Evolutionary conservation across 2,888 invertebrate genomes (phyloP).

Genomic region (Eustalomyia histrio): DNA sequence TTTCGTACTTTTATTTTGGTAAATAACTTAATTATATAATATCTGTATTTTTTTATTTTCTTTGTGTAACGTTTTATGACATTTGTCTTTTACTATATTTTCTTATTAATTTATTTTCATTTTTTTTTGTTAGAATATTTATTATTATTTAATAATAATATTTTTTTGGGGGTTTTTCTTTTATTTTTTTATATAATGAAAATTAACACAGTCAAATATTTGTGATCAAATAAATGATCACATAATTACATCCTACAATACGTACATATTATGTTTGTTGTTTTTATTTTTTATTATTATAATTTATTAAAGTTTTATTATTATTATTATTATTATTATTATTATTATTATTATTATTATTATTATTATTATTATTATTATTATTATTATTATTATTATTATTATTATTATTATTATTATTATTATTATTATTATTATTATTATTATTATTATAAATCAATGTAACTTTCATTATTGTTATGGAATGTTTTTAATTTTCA

Average conservation of each 20-base stretch:
- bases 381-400: too few relatives aligned
- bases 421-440: too few relatives aligned
- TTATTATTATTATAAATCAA: slow-evolving; percentile 48
- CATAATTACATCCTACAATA: slow-evolving; percentile 66
- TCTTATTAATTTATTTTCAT: slow-evolving; percentile 34
- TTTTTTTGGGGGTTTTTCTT: slow-evolving; percentile 51
- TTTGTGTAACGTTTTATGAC: slow-evolving; percentile 58
- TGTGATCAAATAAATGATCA: slow-evolving; percentile 78
- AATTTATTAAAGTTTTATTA: slow-evolving; percentile 10
- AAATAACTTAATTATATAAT: slow-evolving; percentile 75
- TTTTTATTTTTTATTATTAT: slow-evolving; percentile 20
- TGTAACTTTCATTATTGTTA: slow-evolving; percentile 58
- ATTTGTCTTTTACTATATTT: slow-evolving; percentile 58
- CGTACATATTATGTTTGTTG: slow-evolving; percentile 63
- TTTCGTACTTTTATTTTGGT: slow-evolving; percentile 69
- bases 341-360: too few relatives aligned
- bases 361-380: too few relatives aligned
- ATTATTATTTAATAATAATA: slow-evolving; percentile 70
- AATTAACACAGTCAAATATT: slow-evolving; percentile 80
- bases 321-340: too few relatives aligned
- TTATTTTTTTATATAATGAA: slow-evolving; percentile 76
- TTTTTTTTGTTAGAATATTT: slow-evolving; percentile 65
- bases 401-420: too few relatives aligned
- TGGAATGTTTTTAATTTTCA: slow-evolving; percentile 24
- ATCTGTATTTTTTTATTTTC: slow-evolving; percentile 41